These are phyloP conservation scores for Rhabdomys dilectus DNA, from an alignment of 2,113 vertebrate species.

Conservation along the genomic window DNA sequence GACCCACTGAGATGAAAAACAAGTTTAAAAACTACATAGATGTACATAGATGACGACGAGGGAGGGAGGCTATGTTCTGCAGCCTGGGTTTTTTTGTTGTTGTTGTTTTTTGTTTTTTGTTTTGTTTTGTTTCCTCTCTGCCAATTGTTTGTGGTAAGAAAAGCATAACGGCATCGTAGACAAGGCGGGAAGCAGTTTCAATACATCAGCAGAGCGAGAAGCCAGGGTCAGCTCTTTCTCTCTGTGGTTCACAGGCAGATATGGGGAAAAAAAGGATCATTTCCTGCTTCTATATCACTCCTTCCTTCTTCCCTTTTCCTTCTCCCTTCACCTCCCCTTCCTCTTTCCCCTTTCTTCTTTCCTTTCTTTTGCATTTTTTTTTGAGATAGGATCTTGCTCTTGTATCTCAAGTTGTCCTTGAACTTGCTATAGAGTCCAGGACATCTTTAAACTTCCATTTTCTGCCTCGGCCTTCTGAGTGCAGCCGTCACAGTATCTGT, in stretches of 20 bases:
- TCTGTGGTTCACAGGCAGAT: background rate
- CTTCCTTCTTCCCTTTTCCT: background rate
- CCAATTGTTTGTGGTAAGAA: slow-evolving; percentile 73
- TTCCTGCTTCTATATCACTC: background rate
- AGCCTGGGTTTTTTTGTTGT: slow-evolving; percentile 30
- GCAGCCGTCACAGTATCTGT: background rate
- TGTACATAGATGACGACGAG: slow-evolving; percentile 50
- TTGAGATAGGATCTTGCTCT: background rate
- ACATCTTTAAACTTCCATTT: background rate
- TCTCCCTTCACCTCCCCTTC: background rate
- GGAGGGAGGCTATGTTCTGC: slow-evolving; percentile 35
- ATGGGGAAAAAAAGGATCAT: background rate
- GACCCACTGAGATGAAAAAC: slow-evolving; percentile 75
- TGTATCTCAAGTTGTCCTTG: background rate
- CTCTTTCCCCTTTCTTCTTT: background rate
- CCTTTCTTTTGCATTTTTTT: background rate
- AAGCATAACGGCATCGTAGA: slow-evolving; percentile 64
- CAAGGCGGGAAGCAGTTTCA: slow-evolving; percentile 69
- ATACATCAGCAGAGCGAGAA: slow-evolving; percentile 41
- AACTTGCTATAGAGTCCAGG: background rate
- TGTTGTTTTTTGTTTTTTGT: too few relatives aligned
- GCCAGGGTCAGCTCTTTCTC: background rate
- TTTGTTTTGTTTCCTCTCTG: background rate
- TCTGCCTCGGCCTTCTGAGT: background rate
- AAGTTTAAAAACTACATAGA: slow-evolving; percentile 76